Percentiles rank a stretch among this genome's conserved stretches.
Conservation (phyloP, 2,888 invertebrate species). For the Polydrusus pterygomalis region DNA sequence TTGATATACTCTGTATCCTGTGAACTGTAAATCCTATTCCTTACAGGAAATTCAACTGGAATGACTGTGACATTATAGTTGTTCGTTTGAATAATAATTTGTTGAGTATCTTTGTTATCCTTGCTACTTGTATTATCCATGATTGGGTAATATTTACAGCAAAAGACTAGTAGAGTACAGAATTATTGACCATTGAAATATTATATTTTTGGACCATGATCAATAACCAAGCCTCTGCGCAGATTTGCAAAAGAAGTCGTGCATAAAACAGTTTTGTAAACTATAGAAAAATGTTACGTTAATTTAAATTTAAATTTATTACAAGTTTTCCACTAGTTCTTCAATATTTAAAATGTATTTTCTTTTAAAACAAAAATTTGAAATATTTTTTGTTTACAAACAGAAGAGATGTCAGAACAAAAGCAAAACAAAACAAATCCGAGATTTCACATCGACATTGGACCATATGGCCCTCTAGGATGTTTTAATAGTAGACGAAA, state of each 20-base stretch:
- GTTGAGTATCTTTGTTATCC: conserved; percentile 62
- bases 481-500: too few relatives aligned
- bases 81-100: conserved; percentile 61
- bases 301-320: background rate
- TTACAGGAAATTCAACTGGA: conserved; percentile 65
- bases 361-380: background rate
- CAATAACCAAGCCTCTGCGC: conserved; percentile 39
- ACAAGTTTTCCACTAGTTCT: background rate
- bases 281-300: background rate
- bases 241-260: conserved; percentile 15
- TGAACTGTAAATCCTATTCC: conserved; percentile 62
- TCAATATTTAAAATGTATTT: background rate
- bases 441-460: too few relatives aligned
- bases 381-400: conserved; percentile 13
- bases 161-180: background rate
- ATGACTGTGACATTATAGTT: conserved; percentile 66
- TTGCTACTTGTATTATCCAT: conserved; percentile 49
- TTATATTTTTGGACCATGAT: conserved; percentile 30
- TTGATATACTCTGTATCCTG: conserved; percentile 65
- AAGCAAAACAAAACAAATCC: too few relatives aligned
- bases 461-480: too few relatives aligned
- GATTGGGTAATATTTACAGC: background rate
- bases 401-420: too few relatives aligned
- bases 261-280: conserved; percentile 13
- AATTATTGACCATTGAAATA: background rate